phyloP scores from a whole-genome alignment of 1,140 invertebrate species.

The Saccostrea glomerata region DNA sequence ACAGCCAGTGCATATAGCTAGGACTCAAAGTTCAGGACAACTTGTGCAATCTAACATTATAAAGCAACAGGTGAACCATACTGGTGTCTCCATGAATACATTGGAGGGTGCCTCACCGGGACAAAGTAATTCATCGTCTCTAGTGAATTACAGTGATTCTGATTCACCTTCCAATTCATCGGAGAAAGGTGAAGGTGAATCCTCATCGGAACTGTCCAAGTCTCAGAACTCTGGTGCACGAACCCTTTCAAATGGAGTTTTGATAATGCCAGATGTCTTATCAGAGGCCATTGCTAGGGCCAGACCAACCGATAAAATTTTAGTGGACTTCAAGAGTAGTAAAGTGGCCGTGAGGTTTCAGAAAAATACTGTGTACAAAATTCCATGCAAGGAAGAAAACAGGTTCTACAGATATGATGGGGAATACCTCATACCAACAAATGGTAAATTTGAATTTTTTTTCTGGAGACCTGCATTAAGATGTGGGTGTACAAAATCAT shows the following conservation, averaged over 20 bases:
- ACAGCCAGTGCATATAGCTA: neutral
- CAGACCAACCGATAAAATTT: neutral
- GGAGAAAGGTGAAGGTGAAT: neutral
- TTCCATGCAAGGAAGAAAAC: neutral
- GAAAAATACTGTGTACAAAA: neutral
- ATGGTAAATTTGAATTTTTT: neutral
- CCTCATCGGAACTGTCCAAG: neutral
- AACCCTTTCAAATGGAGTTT: neutral
- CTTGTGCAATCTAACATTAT: neutral
- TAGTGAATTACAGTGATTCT: slow-evolving; percentile 13
- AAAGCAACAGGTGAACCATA: neutral
- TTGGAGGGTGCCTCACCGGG: neutral
- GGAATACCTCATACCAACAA: neutral
- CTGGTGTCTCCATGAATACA: too few relatives aligned
- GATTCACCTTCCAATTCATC: slow-evolving; percentile 1
- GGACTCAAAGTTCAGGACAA: neutral
- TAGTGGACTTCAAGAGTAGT: neutral
- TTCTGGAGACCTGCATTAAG: too few relatives aligned
- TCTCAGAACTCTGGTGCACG: neutral
- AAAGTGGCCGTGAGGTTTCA: neutral
- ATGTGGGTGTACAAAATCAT: too few relatives aligned
- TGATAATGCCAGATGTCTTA: neutral
- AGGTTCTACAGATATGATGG: slow-evolving; percentile 10
- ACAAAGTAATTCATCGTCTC: neutral
- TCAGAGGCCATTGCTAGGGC: neutral